A percentile compares a stretch with the other conserved stretches of the same genome.
Conservation (phyloP, 2,888 invertebrate species). For the Thymelicus sylvestris region DNA sequence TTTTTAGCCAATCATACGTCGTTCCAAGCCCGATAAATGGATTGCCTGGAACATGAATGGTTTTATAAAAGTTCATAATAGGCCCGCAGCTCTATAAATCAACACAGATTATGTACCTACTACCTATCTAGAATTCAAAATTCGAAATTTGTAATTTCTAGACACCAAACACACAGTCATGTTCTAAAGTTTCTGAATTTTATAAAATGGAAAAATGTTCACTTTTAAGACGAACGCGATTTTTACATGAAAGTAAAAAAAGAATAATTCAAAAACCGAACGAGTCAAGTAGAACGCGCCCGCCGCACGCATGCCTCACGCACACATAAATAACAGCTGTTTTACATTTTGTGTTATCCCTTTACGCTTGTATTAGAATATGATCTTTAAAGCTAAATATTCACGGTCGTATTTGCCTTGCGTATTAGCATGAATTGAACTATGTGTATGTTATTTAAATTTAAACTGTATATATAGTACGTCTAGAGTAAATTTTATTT, state of each 20-base stretch:
- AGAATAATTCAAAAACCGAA: slow-evolving; percentile 53
- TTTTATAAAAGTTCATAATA: too few species aligned
- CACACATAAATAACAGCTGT: slow-evolving; percentile 53
- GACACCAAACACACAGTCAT: too few species aligned
- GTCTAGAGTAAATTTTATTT: background rate
- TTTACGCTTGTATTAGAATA: slow-evolving; percentile 16
- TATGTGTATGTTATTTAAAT: background rate
- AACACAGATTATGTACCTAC: too few species aligned
- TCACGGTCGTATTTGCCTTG: background rate
- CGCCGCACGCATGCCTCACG: slow-evolving; percentile 51
- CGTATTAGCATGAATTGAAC: background rate
- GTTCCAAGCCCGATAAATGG: too few species aligned
- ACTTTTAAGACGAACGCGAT: slow-evolving; percentile 21
- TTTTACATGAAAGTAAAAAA: slow-evolving; percentile 34
- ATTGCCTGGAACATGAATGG: too few species aligned
- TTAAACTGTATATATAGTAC: background rate
- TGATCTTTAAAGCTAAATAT: background rate
- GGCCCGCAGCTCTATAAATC: too few species aligned
- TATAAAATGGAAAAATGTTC: slow-evolving; percentile 16
- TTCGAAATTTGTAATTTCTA: background rate
- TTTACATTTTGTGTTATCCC: slow-evolving; percentile 50
- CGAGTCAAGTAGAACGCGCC: slow-evolving; percentile 57
- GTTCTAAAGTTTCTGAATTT: background rate
- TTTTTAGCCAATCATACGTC: too few species aligned
- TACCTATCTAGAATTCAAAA: background rate